Conservation (phyloP, 2,113 vertebrate species). For the Sarotherodon lohbergeri region DNA sequence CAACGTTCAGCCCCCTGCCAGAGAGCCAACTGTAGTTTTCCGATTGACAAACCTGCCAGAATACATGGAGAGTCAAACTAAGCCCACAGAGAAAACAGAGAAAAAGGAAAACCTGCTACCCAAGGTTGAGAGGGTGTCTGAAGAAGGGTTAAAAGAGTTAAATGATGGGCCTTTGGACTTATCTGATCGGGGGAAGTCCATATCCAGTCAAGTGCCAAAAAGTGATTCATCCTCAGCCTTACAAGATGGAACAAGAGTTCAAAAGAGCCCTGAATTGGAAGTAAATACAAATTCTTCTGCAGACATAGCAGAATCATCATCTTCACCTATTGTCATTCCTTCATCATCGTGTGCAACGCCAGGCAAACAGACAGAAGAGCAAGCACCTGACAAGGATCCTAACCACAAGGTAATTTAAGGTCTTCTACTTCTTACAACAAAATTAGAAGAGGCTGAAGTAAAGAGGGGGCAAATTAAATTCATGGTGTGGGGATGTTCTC, state of each 20-base stretch:
- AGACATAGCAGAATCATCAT: not conserved
- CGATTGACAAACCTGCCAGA: conserved; percentile 24
- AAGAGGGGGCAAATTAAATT: not conserved
- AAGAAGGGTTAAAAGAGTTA: conserved; percentile 22
- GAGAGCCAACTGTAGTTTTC: conserved; percentile 45
- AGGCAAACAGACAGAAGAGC: conserved; percentile 25
- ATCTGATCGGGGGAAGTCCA: conserved; percentile 58
- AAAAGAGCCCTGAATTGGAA: not conserved
- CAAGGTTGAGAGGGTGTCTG: conserved; percentile 17
- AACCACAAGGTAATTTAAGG: conserved; percentile 46
- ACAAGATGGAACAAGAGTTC: not conserved
- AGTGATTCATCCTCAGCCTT: not conserved
- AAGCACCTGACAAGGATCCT: not conserved
- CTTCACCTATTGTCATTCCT: not conserved
- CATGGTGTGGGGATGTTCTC: not conserved
- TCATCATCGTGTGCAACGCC: not conserved
- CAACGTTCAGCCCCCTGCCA: not conserved
- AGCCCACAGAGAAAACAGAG: conserved; percentile 35
- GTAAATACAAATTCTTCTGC: not conserved
- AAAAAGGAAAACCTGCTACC: not conserved
- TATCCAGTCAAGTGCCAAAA: not conserved
- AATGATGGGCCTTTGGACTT: conserved; percentile 70
- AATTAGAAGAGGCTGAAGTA: not conserved
- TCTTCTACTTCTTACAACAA: not conserved
- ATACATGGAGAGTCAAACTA: not conserved